Evolutionary conservation across 2,888 invertebrate genomes (phyloP).

Genomic region (Calameuta pallipes): DNA sequence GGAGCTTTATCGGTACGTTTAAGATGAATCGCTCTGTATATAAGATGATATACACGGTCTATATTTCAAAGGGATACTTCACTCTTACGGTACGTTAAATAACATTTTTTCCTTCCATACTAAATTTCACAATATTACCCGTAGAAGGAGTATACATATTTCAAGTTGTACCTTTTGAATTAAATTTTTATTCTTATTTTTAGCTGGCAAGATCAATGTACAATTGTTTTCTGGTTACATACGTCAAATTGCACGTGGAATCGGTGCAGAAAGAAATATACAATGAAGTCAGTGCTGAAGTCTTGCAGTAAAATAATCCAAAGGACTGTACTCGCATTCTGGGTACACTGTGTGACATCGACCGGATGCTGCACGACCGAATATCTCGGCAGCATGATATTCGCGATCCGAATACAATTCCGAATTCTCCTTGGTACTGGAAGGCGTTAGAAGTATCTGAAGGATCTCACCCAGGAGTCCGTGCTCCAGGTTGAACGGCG

Average conservation of each 20-base stretch:
- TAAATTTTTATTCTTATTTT: neutral
- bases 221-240: no score
- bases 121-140: neutral
- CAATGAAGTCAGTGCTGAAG: neutral
- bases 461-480: slow-evolving; percentile 81
- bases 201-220: slow-evolving; percentile 4
- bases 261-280: neutral
- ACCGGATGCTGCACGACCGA: slow-evolving; percentile 67
- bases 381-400: slow-evolving; percentile 76
- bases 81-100: neutral
- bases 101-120: neutral
- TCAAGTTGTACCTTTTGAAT: neutral
- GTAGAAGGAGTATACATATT: neutral
- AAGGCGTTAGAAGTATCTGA: slow-evolving; percentile 81
- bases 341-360: slow-evolving; percentile 70
- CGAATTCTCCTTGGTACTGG: slow-evolving; percentile 73
- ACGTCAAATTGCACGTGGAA: neutral
- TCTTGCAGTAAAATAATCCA: slow-evolving; percentile 68
- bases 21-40: neutral
- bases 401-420: slow-evolving; percentile 76
- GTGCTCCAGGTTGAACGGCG: slow-evolving; percentile 75
- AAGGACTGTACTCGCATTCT: slow-evolving; percentile 71
- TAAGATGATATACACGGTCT: neutral
- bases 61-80: neutral
- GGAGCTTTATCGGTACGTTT: neutral